Percentiles rank a stretch among this genome's conserved stretches.
Evolutionary conservation across 2,888 invertebrate species (phyloP).

Genomic region (Microctonus aethiopoides): DNA sequence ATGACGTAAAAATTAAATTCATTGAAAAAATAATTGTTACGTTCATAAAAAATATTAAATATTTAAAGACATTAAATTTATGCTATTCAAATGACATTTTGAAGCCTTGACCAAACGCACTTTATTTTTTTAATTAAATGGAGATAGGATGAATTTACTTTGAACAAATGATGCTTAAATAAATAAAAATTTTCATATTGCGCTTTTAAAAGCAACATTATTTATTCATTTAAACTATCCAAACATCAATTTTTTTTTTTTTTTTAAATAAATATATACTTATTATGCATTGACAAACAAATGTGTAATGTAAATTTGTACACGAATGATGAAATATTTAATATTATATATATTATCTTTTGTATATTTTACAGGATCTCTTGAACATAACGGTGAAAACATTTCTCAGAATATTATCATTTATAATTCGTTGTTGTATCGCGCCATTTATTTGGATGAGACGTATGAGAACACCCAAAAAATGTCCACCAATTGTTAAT

Average conservation of each 20-base stretch:
- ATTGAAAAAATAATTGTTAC: too few species aligned
- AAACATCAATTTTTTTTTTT: not conserved
- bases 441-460: conserved; percentile 44
- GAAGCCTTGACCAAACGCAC: not conserved
- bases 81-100: not conserved
- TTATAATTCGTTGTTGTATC: conserved; percentile 41
- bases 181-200: not conserved
- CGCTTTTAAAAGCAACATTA: not conserved
- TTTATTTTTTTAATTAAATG: not conserved
- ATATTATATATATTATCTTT: not conserved
- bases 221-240: too few species aligned
- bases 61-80: not conserved
- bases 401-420: conserved; percentile 33
- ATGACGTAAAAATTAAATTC: too few species aligned
- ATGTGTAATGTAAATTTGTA: not conserved
- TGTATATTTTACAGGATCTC: not conserved
- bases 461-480: conserved; percentile 39
- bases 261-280: not conserved
- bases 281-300: not conserved
- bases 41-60: not conserved
- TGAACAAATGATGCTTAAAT: not conserved
- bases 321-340: not conserved
- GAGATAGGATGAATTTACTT: not conserved
- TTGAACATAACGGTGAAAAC: not conserved
- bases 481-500: conserved; percentile 74